Base-by-base conservation (phyloP, 2,113 vertebrate genomes). In the Hylia prasina region DNA sequence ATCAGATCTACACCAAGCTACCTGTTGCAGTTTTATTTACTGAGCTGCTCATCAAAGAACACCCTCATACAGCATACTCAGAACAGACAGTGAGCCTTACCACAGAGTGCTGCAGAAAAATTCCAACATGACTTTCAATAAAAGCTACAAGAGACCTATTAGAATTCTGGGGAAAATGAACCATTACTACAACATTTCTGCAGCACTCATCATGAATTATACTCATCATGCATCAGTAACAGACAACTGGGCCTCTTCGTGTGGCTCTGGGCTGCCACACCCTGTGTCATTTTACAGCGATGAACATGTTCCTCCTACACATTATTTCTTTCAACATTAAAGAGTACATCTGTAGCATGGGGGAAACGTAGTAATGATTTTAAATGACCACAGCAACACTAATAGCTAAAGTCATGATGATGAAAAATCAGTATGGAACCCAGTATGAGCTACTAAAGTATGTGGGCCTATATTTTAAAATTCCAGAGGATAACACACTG, bases 401-500 rank as follows among this genome's bases (percentile, higher is more conserved):
- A 44, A 44, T 6, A 68, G 37, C 37, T 60, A 37, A 76, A 60
- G 12, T 37, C 53, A 77, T 7, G 10, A 44, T 39, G 19, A 69
- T 19, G 27, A 69, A 87, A 77, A 77, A 77, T 45, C 22, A 51
- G 14, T 31, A 48, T 2, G 22, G 37, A 51, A 12, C 4, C 9
- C 45, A 45, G 33, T 8, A 44, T 5, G 1, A 77, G 18, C 22
- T 33, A 37, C 3, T 18, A 13, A 77, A 60, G 5, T 22, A 44
- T 18, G 17, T 1, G 2, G 27, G 69, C 12, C 11, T 44, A 3
- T 21, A 44, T 69, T 33, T 53, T 0, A 0, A 87, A 69, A 39
- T 78, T 61, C 45, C 27, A 45, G 33, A 28, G 14, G 10, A 15
- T 28, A 69, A 61, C 15, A 45, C 12, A 39, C 9, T 28, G 23